Conservation (phyloP, 2,888 invertebrate species). For the Caenorhabditis sp. region DNA sequence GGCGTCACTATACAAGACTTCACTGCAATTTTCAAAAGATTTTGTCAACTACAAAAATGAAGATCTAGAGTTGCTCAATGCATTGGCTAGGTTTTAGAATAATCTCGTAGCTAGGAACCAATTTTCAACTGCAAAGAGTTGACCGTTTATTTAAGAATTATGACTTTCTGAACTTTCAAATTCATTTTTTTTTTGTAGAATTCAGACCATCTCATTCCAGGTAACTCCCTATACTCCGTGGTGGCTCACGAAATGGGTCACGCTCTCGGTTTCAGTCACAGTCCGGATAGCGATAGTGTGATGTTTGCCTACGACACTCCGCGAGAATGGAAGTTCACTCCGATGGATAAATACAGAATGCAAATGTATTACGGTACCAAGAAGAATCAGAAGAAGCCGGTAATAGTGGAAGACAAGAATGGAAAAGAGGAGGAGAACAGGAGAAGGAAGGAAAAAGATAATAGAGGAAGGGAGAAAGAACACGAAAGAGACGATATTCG, state of each 20-base stretch:
- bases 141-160: too few species aligned
- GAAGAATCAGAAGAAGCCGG: constrained; percentile 1
- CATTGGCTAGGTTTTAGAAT: too few species aligned
- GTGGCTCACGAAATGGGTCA: constrained; percentile 68
- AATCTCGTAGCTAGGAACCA: neutral
- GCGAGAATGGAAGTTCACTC: constrained; percentile 54
- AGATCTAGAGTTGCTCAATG: too few species aligned
- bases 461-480: neutral
- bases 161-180: too few species aligned
- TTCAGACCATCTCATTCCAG: constrained; percentile 15
- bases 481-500: constrained; percentile 44
- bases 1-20: too few species aligned
- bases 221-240: constrained; percentile 55
- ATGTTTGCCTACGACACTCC: constrained; percentile 64
- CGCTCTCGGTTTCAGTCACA: constrained; percentile 64
- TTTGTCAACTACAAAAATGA: too few species aligned
- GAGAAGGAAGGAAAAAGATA: constrained; percentile 17
- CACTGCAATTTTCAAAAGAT: too few species aligned
- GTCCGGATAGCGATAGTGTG: constrained; percentile 51
- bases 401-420: neutral
- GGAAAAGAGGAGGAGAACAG: constrained; percentile 1
- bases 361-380: constrained; percentile 45
- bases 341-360: constrained; percentile 56
- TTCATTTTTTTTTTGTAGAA: too few species aligned
- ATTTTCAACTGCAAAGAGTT: too few species aligned